Percentiles rank a stretch among this genome's conserved stretches.
These are phyloP conservation scores for Drosophila albomicans DNA, from an alignment of 1,140 invertebrate species.

Conservation along the genomic window DNA sequence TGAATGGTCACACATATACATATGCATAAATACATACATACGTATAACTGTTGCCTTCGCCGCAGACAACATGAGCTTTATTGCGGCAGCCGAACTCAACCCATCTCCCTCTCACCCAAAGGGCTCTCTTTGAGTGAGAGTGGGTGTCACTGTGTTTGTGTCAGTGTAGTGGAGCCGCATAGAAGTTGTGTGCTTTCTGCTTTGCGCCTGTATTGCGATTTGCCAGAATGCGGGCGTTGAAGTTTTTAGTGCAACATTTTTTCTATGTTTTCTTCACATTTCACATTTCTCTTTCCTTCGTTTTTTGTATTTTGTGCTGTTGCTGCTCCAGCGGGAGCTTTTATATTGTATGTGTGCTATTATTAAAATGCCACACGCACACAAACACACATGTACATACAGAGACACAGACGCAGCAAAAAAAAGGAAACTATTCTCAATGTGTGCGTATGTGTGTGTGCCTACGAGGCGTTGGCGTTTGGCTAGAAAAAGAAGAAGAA, in stretches of 20 bases:
- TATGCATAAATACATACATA: neutral
- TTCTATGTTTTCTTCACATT: conserved; percentile 38
- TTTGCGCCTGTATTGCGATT: conserved; percentile 66
- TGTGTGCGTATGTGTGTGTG: conserved; percentile 42
- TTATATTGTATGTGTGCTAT: conserved; percentile 69
- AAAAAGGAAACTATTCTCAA: conserved; percentile 58
- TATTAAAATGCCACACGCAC: conserved; percentile 69
- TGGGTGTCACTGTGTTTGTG: conserved; percentile 26
- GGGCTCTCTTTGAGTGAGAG: conserved; percentile 24
- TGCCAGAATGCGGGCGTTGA: conserved; percentile 76
- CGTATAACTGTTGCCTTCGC: conserved; percentile 72
- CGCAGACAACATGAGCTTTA: conserved; percentile 80
- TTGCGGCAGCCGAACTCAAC: conserved; percentile 66
- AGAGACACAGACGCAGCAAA: conserved; percentile 22
- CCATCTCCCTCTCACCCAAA: conserved; percentile 7
- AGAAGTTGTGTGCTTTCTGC: conserved; percentile 70
- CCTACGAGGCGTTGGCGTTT: conserved; percentile 76
- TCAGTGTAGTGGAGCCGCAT: conserved; percentile 33
- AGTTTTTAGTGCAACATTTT: conserved; percentile 82
- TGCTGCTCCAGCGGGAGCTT: conserved; percentile 74
- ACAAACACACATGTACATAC: conserved; percentile 3
- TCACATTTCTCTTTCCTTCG: neutral
- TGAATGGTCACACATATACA: neutral
- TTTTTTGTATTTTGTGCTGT: conserved; percentile 8
- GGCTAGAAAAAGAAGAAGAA: conserved; percentile 52